phyloP scores from a whole-genome alignment of 1,140 invertebrate genomes.

The Camponotus vicinus region DNA sequence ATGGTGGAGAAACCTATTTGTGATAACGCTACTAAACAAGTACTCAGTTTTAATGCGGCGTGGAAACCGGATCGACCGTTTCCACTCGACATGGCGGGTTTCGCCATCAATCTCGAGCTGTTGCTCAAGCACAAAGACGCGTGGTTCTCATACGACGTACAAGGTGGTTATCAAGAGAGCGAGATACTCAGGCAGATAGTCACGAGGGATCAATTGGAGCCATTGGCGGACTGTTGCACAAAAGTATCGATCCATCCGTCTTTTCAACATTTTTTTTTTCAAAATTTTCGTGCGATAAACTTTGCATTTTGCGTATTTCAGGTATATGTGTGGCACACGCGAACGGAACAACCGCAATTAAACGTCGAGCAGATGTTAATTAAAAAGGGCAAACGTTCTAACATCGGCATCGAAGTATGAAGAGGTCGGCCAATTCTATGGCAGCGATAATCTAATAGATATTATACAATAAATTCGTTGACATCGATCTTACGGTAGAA shows the following conservation, averaged over 20 bases:
- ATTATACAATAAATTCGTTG: neutral
- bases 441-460: no score
- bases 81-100: conserved; percentile 99
- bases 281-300: neutral
- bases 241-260: conserved; percentile 87
- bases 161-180: conserved; percentile 96
- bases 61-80: conserved; percentile 97
- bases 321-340: conserved; percentile 98
- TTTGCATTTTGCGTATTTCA: conserved; percentile 77
- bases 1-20: conserved; percentile 94
- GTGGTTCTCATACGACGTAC: conserved; percentile 93
- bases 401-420: conserved; percentile 92
- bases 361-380: conserved; percentile 88
- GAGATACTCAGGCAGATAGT: conserved; percentile 94
- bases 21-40: conserved; percentile 89
- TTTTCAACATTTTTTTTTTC: neutral
- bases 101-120: conserved; percentile 95
- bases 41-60: conserved; percentile 93
- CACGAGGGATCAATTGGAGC: conserved; percentile 93
- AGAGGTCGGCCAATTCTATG: conserved; percentile 23
- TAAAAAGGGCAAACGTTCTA: conserved; percentile 87
- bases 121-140: conserved; percentile 92
- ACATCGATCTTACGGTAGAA: neutral
- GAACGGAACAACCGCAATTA: conserved; percentile 94
- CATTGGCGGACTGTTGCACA: conserved; percentile 95